Base-by-base conservation (phyloP, 2,888 invertebrate genomes). In the Stegophylla sp. region DNA sequence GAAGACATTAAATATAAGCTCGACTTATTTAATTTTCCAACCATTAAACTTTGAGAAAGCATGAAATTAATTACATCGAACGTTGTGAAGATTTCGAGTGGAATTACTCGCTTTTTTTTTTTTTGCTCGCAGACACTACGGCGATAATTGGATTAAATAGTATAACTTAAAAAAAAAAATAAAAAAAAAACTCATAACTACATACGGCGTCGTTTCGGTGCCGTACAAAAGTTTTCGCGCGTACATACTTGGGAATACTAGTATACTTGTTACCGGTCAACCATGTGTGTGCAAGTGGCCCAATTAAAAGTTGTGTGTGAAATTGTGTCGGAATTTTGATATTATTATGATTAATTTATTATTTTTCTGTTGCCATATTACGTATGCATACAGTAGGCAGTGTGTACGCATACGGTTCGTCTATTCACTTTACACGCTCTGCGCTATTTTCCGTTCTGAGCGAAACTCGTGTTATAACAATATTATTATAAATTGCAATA, bases 21-120 rank as follows among this genome's bases (percentile, higher is more conserved):
- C 34, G 28, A 45, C 45, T 61, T 73, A 73, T 73, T 73, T 73
- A 73, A 73, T 73, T 73, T 73, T 73, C 73, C 73, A 43, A 61
- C 73, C 61, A 73, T 61, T 73, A 56, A 73, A 73, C 73, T 61
- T 73, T 48, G 59, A 45, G 41, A 45, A 45, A 61, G 73, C 59
- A 28, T 28, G 61, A 61, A 73, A 73, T 73, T 73, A 73, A 73
- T 73, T 59, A 41, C 34, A n/a, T 66, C 26, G 56, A 72, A 59
- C 72, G 26, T 43, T 45, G 59, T 73, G 72, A 73, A 59, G 72
- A 73, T 59, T 73, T 73, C 53, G 26, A 59, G 72, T 59, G 72
- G n/a, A 51, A 71, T 71, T 71, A 71, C 20, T 59, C 12, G 3
- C 7, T 34, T 72, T 72, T 69, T 69, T 17, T 69, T 72, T 72